Evolutionary conservation across 2,888 invertebrate species (phyloP).

Genomic region (Metallyticus violacea): DNA sequence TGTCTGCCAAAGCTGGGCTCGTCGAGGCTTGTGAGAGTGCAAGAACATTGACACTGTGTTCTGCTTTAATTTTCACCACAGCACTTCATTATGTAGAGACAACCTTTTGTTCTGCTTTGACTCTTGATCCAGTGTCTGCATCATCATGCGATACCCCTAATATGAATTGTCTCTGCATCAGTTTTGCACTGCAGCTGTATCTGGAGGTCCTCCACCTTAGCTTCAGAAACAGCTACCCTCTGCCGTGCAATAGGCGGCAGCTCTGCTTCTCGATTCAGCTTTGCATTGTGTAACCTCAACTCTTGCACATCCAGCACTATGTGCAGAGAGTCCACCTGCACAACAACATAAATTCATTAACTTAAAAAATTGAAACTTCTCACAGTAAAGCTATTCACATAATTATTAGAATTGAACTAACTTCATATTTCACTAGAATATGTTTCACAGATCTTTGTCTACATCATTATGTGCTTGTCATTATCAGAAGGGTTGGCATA

Average conservation of each 20-base stretch:
- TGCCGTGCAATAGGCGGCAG: conserved; percentile 68
- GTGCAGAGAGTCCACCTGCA: conserved; percentile 69
- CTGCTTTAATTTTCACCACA: conserved; percentile 81
- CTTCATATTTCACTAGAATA: too few species aligned
- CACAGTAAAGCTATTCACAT: too few species aligned
- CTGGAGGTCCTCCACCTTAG: conserved; percentile 82
- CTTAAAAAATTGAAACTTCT: too few species aligned
- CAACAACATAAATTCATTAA: not conserved
- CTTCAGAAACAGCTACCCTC: conserved; percentile 71
- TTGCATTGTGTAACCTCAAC: conserved; percentile 67
- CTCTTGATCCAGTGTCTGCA: conserved; percentile 70
- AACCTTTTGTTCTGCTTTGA: conserved; percentile 74
- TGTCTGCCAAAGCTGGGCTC: not conserved
- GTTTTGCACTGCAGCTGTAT: conserved; percentile 67
- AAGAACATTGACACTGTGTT: conserved; percentile 58
- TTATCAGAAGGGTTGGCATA: too few species aligned
- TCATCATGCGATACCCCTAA: conserved; percentile 67
- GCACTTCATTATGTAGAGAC: conserved; percentile 81
- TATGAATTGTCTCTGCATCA: conserved; percentile 69
- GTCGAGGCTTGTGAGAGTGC: conserved; percentile 19
- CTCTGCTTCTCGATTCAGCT: conserved; percentile 70
- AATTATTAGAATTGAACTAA: too few species aligned
- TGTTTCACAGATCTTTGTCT: too few species aligned
- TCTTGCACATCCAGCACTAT: conserved; percentile 83
- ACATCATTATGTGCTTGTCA: too few species aligned